These are phyloP conservation scores for Macrotis lagotis DNA, from an alignment of 2,113 vertebrate genomes.

Conservation along the genomic window DNA sequence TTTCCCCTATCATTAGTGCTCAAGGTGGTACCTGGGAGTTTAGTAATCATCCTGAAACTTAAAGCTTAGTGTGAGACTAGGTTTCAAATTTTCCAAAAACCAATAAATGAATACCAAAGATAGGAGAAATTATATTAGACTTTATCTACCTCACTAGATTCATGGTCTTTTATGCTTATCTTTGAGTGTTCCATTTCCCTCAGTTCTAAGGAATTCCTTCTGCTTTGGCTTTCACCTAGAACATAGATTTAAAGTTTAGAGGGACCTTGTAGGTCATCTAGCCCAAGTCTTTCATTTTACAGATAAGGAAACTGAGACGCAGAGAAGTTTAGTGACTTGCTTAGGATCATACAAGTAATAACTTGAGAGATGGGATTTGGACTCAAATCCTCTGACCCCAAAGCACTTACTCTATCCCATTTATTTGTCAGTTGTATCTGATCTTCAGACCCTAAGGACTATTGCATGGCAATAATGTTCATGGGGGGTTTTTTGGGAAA, in stretches of 20 bases:
- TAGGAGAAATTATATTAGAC: neutral
- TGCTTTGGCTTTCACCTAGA: neutral
- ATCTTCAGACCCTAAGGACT: neutral
- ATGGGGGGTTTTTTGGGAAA: constrained; percentile 19
- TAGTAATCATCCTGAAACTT: neutral
- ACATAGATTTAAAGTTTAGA: neutral
- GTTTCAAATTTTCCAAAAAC: neutral
- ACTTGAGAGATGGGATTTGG: neutral
- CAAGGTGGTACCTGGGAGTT: neutral
- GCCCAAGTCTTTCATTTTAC: neutral
- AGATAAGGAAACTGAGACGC: neutral
- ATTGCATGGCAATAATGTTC: neutral
- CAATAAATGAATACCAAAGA: neutral
- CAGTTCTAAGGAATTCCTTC: neutral
- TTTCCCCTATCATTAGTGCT: neutral
- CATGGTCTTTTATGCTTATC: neutral
- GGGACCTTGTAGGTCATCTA: neutral
- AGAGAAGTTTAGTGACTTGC: neutral
- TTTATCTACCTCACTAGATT: neutral
- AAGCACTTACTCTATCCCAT: neutral
- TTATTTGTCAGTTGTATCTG: neutral
- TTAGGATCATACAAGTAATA: neutral
- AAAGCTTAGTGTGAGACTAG: neutral
- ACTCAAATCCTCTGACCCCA: neutral
- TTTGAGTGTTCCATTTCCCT: neutral